Evolutionary conservation across 2,113 vertebrate species (phyloP), one percentile per base, ranked within the genome.

Genomic region (Anoura caudifer): DNA sequence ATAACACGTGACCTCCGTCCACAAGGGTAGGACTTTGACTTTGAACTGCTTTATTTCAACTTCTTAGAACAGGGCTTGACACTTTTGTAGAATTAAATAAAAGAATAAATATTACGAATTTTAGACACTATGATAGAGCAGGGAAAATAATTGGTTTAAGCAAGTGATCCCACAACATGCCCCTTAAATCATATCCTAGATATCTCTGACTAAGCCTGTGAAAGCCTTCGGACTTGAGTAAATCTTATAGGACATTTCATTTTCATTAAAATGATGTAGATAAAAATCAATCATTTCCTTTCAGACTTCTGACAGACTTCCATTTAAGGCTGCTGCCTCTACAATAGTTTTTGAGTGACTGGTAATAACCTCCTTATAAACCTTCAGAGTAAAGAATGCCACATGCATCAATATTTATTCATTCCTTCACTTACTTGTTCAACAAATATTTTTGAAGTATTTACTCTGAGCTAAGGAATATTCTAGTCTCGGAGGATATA

Each of bases 241-340:
- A 47, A 85, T 76, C 50, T 87, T 84, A 63, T 4, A 73, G 0
- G 2, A 38, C 19, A 13, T 95, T 95, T 89, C 26, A 83, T 91
- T 81, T 69, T 56, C n/a, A 81, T 77, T 90, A 45, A 91, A 85
- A 81, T 81, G 47, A 54, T 73, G 17, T 59, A 15, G 15, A 85
- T 16, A 50, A 94, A 91, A 91, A 76, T 41, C 41, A 8, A 3
- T 91, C 36, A 76, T 96, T 96, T 76, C 43, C 38, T 65, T 87
- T n/a, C 83, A 77, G 0, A 2, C 17, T 33, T 95, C 76, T 56
- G 73, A 80, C 36, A 56, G n/a, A 63, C 89, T 89, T 86, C 41
- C 41, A n/a, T 70, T 63, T 89, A 83, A 31, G 4, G 1, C 72
- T 75, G 19, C 20, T 95, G 28, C 75, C 52, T 87, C 91, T 52